Percentiles rank a stretch among this genome's conserved stretches.
Evolutionary conservation across 1,140 invertebrate species (phyloP).

Genomic region (Apolygus lucorum): DNA sequence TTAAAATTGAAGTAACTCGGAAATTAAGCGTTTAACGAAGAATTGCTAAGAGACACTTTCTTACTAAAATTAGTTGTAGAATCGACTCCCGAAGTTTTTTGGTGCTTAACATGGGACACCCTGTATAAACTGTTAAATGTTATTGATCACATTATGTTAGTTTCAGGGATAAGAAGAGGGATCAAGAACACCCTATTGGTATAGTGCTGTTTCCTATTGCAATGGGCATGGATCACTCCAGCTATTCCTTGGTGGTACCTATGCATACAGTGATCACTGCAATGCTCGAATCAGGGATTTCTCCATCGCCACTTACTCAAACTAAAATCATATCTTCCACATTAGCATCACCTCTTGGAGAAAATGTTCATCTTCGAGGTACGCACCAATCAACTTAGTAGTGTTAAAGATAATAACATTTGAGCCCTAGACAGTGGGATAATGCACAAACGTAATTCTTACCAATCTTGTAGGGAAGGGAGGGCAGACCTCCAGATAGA

Average conservation of each 20-base stretch:
- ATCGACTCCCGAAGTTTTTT: too few species aligned
- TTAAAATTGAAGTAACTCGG: too few species aligned
- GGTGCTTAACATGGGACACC: too few species aligned
- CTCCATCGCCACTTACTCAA: too few species aligned
- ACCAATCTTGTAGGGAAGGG: too few species aligned
- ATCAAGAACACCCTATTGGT: background rate
- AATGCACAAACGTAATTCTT: too few species aligned
- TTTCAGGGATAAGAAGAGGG: background rate
- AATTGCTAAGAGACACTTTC: too few species aligned
- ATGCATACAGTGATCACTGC: background rate
- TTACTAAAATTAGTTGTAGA: too few species aligned
- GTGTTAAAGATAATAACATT: background rate
- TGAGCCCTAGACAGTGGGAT: background rate
- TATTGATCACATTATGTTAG: background rate
- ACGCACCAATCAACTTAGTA: background rate
- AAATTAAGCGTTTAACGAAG: too few species aligned
- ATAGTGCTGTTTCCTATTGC: background rate
- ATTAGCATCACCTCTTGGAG: background rate
- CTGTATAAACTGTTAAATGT: background rate
- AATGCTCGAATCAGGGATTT: too few species aligned
- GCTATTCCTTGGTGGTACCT: background rate
- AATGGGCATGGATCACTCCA: background rate
- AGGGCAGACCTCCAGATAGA: too few species aligned
- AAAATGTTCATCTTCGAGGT: background rate
- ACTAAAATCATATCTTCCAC: background rate